Evolutionary conservation across 2,888 invertebrate genomes (phyloP), one percentile per base, ranked within the genome.

Genomic region (Anarsia innoxiella): DNA sequence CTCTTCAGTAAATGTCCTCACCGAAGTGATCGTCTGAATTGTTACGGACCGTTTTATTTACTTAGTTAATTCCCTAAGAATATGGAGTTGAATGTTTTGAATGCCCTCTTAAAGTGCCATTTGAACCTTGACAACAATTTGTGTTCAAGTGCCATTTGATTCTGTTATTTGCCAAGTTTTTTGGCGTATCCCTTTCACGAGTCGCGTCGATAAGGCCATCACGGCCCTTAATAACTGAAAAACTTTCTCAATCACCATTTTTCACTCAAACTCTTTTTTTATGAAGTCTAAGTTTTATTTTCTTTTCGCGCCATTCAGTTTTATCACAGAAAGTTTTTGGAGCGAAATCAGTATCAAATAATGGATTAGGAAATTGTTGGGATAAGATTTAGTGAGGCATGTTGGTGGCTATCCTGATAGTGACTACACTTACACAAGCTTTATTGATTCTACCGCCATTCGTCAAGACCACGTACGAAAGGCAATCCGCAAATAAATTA

Each of bases 1-100:
- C 70, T 66, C 65, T 65, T 59, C 65, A 66, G 66, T 64, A 67
- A 68, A 73, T 71, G 67, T 68, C 68, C 65, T 61, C 59, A 58
- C 53, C 57, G 12, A 56, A 71, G 64, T 70, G 71, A 71, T 71
- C 69, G 63, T 64, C 59, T 68, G 58, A 59, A 66, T 61, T 64
- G 62, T 59, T 62, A 51, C 49, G 53, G 60, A 61, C 56, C 56
- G 39, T 54, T 54, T 56, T 59, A 64, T 70, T 68, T 67, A 60
- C 60, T 59, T 59, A 53, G 49, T 59, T 42, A 43, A 45, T 43
- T 32, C 36, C 29, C 19, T 29, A 32, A 40, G 37, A 42, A 39
- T 42, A 39, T 42, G 28, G 40, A 32, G 32, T 30, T 36, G 28
- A n/a, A n/a, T n/a, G n/a, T n/a, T n/a, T n/a, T n/a, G 29, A 29